Percentiles rank a stretch among this genome's conserved stretches.
Evolutionary conservation across 2,797 vertebrate species (phyloP).

Genomic region (Cryptoprocta ferox): DNA sequence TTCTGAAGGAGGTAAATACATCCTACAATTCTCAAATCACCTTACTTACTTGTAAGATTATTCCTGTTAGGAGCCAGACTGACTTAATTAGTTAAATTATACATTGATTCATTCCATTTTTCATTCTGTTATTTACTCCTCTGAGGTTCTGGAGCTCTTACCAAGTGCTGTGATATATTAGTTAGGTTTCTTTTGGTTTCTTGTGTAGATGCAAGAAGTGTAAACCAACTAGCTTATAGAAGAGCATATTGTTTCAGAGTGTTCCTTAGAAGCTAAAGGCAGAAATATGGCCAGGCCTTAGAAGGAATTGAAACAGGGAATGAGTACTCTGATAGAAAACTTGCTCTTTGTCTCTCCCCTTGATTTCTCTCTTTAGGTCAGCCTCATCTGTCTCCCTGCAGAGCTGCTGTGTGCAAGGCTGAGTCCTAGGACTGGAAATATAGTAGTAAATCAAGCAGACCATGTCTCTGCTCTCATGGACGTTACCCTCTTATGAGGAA

Average conservation of each 20-base stretch:
- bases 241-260: not conserved
- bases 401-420: not conserved
- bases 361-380: not conserved
- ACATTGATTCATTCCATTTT: not conserved
- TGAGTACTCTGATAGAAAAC: not conserved
- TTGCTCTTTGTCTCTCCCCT: not conserved
- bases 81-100: not conserved
- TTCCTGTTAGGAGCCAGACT: not conserved
- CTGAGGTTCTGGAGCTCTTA: not conserved
- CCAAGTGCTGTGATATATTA: not conserved
- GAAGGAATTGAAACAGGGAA: not conserved
- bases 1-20: not conserved
- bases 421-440: not conserved
- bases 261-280: not conserved
- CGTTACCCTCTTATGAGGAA: not conserved
- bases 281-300: not conserved
- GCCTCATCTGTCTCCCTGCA: no score
- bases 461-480: not conserved
- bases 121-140: not conserved
- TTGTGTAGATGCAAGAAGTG: not conserved
- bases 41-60: not conserved
- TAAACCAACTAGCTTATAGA: not conserved
- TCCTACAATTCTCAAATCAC: conserved; percentile 8
- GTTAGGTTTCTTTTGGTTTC: not conserved
- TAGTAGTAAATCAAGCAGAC: not conserved